Conservation (phyloP, 2,797 vertebrate genomes). For the Pangasius larnaudii region DNA sequence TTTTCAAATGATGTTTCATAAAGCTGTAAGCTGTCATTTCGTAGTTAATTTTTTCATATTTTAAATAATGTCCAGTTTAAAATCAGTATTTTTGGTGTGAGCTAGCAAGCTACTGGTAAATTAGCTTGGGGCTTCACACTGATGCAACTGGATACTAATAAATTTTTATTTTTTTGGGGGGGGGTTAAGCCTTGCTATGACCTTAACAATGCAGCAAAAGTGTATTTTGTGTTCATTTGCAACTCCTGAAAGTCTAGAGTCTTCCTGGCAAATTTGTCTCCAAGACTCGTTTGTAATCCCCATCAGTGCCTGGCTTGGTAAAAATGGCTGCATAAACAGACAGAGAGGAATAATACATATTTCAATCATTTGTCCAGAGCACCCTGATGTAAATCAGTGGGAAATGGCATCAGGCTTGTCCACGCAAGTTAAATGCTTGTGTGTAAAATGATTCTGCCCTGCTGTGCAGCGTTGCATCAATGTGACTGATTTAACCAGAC, state of each 20-base stretch:
- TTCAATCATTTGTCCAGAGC: constrained; percentile 9
- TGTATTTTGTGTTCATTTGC: constrained; percentile 20
- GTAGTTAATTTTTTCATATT: background rate
- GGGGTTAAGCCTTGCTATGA: constrained; percentile 11
- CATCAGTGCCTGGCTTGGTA: background rate
- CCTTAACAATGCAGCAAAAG: constrained; percentile 5
- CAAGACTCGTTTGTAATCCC: constrained; percentile 5
- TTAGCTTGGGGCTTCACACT: background rate
- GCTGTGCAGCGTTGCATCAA: constrained; percentile 18
- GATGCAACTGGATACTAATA: background rate
- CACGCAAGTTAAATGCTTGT: constrained; percentile 47
- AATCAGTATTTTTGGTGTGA: background rate
- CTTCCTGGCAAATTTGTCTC: background rate
- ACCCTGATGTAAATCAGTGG: constrained; percentile 32
- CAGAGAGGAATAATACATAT: background rate
- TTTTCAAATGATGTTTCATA: background rate
- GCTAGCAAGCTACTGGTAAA: background rate
- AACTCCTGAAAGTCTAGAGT: background rate
- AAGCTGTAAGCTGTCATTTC: background rate
- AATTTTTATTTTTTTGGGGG: background rate
- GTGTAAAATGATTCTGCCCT: background rate
- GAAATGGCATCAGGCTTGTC: constrained; percentile 35
- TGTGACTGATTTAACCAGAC: constrained; percentile 39
- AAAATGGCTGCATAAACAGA: background rate
- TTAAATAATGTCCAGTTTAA: background rate